Evolutionary conservation across 2,888 invertebrate species (phyloP).

Genomic region (Caenorhabditis plicata): DNA sequence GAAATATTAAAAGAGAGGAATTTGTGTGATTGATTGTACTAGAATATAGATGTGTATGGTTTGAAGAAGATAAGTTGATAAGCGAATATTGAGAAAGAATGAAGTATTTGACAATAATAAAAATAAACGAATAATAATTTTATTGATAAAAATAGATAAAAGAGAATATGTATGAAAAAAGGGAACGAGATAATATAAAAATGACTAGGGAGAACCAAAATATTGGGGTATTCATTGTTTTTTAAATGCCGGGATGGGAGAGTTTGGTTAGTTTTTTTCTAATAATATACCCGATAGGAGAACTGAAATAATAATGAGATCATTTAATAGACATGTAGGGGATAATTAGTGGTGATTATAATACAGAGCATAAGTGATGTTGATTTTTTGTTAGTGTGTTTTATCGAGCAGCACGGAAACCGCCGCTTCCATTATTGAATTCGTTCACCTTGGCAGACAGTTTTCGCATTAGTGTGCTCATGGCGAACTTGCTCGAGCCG

Average conservation of each 20-base stretch:
- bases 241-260: no score
- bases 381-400: no score
- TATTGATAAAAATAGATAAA: no score
- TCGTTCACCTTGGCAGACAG: slow-evolving; percentile 56
- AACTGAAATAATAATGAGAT: slow-evolving; percentile 14
- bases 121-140: no score
- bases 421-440: slow-evolving; percentile 44
- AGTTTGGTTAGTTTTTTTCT: not conserved
- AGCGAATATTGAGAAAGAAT: no score
- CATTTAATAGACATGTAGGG: slow-evolving; percentile 12
- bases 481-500: slow-evolving; percentile 36
- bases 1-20: no score
- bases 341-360: slow-evolving; percentile 3
- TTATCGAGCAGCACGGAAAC: slow-evolving; percentile 40
- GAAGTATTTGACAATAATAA: no score
- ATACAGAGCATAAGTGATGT: not conserved
- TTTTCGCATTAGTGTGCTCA: slow-evolving; percentile 54
- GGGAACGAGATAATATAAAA: slow-evolving; percentile 5
- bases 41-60: no score
- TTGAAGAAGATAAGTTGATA: no score
- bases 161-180: slow-evolving; percentile 1
- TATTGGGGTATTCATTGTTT: no score
- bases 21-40: no score
- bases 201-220: slow-evolving; percentile 6
- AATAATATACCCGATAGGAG: slow-evolving; percentile 6